A percentile compares a stretch with the other conserved stretches of the same genome.
phyloP scores from a whole-genome alignment of 2,113 vertebrate genomes.

The Neolamprologus toae region DNA sequence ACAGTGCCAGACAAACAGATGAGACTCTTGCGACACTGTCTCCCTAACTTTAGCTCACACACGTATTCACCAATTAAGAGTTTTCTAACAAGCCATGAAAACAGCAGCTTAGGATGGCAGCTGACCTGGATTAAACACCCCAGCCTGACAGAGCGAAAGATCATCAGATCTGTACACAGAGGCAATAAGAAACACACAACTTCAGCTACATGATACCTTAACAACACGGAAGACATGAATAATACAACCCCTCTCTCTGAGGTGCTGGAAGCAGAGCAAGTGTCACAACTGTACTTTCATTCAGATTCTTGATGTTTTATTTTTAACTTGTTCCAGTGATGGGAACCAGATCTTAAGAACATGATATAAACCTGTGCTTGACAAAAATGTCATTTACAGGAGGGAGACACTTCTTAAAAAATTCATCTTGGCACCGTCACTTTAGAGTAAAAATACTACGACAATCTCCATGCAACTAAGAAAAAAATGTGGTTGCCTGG shows the following conservation, averaged over 20 bases:
- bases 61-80: slow-evolving; percentile 33
- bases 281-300: neutral
- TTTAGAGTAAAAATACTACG: neutral
- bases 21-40: slow-evolving; percentile 6
- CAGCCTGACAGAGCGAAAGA: slow-evolving; percentile 34
- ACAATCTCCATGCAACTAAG: neutral
- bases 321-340: neutral
- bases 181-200: slow-evolving; percentile 36
- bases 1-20: slow-evolving; percentile 52
- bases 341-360: neutral
- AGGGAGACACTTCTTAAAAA: neutral
- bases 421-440: neutral
- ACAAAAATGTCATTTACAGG: neutral
- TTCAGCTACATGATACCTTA: slow-evolving; percentile 20
- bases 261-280: neutral
- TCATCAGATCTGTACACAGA: slow-evolving; percentile 26
- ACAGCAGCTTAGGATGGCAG: slow-evolving; percentile 26
- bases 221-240: slow-evolving; percentile 31
- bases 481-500: neutral
- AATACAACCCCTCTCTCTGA: slow-evolving; percentile 29
- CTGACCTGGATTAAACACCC: slow-evolving; percentile 48
- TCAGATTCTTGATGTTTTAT: neutral
- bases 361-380: neutral
- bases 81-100: slow-evolving; percentile 24
- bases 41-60: slow-evolving; percentile 18